Base-by-base conservation (phyloP, 2,888 invertebrate species). In the Eledona agricola region DNA sequence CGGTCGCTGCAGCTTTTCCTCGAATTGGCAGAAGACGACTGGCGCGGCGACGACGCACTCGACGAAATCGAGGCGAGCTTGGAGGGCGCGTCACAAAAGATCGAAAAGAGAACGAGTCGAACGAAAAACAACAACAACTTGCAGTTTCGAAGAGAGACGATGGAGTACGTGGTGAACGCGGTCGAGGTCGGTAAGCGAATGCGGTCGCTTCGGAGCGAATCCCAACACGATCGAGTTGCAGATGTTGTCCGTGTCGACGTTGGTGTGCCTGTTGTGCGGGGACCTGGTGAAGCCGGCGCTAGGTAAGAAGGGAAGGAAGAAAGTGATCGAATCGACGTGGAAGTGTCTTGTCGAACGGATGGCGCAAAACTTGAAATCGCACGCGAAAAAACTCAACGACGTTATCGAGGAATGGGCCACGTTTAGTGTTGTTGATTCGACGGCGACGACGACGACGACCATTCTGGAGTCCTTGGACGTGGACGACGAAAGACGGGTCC, bases 131-230 rank as follows among this genome's bases (percentile, higher is more conserved):
- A 70, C 76, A 3, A 62, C 74, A 72, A 79, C 57, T 64, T 80
- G 49, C 71, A 62, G 70, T 64, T 66, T 62, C 51, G 77, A 72
- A 72, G 83, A 6, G 79, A 79, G 16, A 72, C 78, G 2, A 77
- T 84, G 58, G 85, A 83, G 64, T 74, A 76, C 17, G 76, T 83
- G 19, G 81, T 83, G 9, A 83, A 83, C 65, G 81, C 80, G 64
- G 74, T 85, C 53, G 87, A 88, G 80, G 87, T 87, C 42, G 64
- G 75, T 65, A 10, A n/a, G n/a, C n/a, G n/a, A n/a, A n/a, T n/a
- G n/a, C n/a, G n/a, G n/a, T n/a, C n/a, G n/a, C n/a, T n/a, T n/a
- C n/a, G n/a, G n/a, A n/a, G n/a, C n/a, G n/a, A n/a, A n/a, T n/a
- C n/a, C n/a, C n/a, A n/a, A n/a, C n/a, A n/a, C n/a, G n/a, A n/a